phyloP scores from a whole-genome alignment of 2,888 invertebrate species.

The Archaeoteleia sp. region DNA sequence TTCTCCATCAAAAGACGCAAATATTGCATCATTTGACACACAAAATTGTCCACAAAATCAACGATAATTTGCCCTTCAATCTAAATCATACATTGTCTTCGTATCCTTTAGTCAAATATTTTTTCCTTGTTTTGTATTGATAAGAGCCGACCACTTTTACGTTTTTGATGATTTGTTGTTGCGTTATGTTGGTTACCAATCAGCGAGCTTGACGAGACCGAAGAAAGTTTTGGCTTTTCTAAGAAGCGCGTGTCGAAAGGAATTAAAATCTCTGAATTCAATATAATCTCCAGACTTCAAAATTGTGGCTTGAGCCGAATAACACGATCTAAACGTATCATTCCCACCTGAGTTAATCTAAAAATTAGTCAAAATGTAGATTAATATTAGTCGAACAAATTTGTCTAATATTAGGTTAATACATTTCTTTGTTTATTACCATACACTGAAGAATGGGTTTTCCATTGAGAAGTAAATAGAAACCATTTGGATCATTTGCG shows the following conservation, averaged over 20 bases:
- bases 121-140: too few species aligned
- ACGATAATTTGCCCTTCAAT: too few species aligned
- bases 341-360: constrained; percentile 66
- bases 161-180: constrained; percentile 24
- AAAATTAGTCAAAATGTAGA: constrained; percentile 21
- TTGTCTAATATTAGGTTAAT: neutral
- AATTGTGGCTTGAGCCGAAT: constrained; percentile 65
- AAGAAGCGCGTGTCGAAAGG: constrained; percentile 82
- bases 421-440: constrained; percentile 54
- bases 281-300: constrained; percentile 78
- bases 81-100: too few species aligned
- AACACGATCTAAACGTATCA: constrained; percentile 69
- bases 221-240: constrained; percentile 88
- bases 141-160: too few species aligned
- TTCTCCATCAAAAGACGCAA: too few species aligned
- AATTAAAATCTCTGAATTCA: constrained; percentile 82
- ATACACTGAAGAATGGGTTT: constrained; percentile 83
- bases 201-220: constrained; percentile 85
- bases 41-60: too few species aligned
- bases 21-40: too few species aligned
- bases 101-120: too few species aligned
- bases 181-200: constrained; percentile 67
- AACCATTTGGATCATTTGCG: constrained; percentile 85
- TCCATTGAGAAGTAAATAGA: constrained; percentile 80
- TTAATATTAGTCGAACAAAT: neutral